Base-by-base conservation (phyloP, 2,113 vertebrate species). In the Chionis minor region DNA sequence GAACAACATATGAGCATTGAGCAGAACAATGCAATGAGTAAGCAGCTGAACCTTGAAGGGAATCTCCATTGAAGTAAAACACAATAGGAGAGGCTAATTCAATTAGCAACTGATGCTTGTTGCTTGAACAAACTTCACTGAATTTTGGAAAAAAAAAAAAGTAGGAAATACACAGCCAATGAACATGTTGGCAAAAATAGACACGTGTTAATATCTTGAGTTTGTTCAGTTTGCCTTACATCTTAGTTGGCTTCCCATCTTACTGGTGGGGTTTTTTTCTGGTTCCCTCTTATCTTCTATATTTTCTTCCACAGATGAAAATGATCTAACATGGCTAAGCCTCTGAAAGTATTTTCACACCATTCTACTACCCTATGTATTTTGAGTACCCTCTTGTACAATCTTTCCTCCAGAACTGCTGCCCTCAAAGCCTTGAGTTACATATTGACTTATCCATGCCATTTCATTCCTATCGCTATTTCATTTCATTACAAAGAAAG, bases 71-170 rank as follows among this genome's bases (percentile, higher is more conserved):
- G 97, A 98, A 93, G 92, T 72, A 95, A 95, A 98, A 90, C 74
- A 97, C 96, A 97, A 91, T 95, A 95, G 94, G 13, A 77, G 74
- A 97, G 81, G 90, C 74, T 97, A 97, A 97, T 97, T 98, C 95
- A 97, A 97, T 98, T 98, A 97, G 94, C 92, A 95, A 97, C 59
- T 88, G 96, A 97, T 97, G 95, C 88, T 74, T 96, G 95, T 88
- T 95, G 47, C 86, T 97, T 94, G 92, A 97, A 95, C 78, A 97
- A 96, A 96, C 95, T 97, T 96, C 58, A 87, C 44, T 65, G 80
- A 69, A 88, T 95, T 95, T 89, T 56, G 23, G 38, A 38, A 38
- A 13, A 33, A 78, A 70, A 67, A 81, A 72, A 58, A 86, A 35
- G 3, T 38, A 93, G 56, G 73, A 97, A 96, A 90, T 80, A 86